These are phyloP conservation scores for Leucophenga varia DNA, from an alignment of 1,140 invertebrate genomes.

Conservation along the genomic window DNA sequence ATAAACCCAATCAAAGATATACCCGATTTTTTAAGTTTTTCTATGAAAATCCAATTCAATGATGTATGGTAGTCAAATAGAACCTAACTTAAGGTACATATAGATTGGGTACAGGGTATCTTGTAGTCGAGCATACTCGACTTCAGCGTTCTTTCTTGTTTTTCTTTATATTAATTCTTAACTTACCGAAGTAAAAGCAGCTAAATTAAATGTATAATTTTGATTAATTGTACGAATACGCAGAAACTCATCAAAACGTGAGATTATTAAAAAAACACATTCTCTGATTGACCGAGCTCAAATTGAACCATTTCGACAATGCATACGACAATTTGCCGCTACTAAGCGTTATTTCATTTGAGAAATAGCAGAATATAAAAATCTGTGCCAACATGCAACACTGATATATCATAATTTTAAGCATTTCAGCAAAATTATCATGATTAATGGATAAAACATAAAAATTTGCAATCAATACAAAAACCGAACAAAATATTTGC, in stretches of 20 bases:
- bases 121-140: too few relatives aligned
- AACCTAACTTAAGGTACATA: too few relatives aligned
- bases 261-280: conserved; percentile 32
- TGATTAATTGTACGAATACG: conserved; percentile 28
- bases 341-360: conserved; percentile 37
- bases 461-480: conserved; percentile 44
- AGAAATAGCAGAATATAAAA: conserved; percentile 44
- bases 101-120: too few relatives aligned
- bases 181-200: conserved; percentile 42
- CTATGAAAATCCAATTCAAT: too few relatives aligned
- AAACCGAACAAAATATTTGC: conserved; percentile 37
- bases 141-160: too few relatives aligned
- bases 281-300: conserved; percentile 32
- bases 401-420: conserved; percentile 34
- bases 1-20: too few relatives aligned
- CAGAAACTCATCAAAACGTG: conserved; percentile 28
- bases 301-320: conserved; percentile 36
- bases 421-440: conserved; percentile 18
- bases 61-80: too few relatives aligned
- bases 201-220: conserved; percentile 29
- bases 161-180: not conserved
- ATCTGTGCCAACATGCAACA: conserved; percentile 42
- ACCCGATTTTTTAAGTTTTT: too few relatives aligned
- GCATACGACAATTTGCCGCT: conserved; percentile 28
- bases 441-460: conserved; percentile 34